Conservation (phyloP, 2,113 vertebrate genomes). For the Psophia crepitans region DNA sequence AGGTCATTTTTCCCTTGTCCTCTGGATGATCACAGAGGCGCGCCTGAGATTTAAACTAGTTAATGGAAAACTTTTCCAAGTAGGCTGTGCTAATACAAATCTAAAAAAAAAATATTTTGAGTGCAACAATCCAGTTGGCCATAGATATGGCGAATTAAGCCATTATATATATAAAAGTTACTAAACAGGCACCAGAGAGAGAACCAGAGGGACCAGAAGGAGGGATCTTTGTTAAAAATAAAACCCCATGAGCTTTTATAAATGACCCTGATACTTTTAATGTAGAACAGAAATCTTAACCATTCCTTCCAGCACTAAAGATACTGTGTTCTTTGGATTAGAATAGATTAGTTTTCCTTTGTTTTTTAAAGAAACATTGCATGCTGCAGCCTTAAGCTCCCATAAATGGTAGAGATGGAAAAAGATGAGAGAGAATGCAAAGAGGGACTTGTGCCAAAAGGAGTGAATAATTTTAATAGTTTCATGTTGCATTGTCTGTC, state of each 20-base stretch:
- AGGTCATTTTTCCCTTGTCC: not conserved
- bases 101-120: not conserved
- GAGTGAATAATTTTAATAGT: constrained; percentile 3
- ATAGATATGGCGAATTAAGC: not conserved
- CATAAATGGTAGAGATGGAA: not conserved
- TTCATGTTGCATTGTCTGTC: not conserved
- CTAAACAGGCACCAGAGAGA: not conserved
- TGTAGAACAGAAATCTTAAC: constrained; percentile 35
- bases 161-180: constrained; percentile 46
- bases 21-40: not conserved
- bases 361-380: constrained; percentile 30
- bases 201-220: not conserved
- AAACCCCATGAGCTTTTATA: not conserved
- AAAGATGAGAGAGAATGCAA: not conserved
- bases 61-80: not conserved
- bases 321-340: constrained; percentile 17
- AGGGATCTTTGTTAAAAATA: not conserved
- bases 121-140: not conserved
- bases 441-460: not conserved
- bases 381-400: not conserved
- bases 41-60: not conserved
- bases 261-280: constrained; percentile 40
- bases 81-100: not conserved
- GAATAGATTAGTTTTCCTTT: not conserved
- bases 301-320: not conserved